Percentiles rank a stretch among this genome's conserved stretches.
phyloP scores from a whole-genome alignment of 2,888 invertebrate species.

The Miltochrista miniata region DNA sequence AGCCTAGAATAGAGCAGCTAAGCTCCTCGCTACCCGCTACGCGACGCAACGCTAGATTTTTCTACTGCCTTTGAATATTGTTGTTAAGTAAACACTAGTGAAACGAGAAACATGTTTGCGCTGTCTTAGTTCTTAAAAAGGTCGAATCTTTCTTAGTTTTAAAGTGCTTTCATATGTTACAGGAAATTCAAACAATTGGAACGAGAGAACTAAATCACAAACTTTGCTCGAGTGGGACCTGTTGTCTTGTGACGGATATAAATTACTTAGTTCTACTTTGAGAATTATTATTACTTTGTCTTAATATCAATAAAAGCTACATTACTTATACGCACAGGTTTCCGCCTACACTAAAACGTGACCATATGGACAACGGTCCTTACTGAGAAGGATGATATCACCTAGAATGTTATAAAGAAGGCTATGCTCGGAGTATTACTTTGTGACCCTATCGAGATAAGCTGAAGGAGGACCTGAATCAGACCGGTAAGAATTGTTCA shows the following conservation, averaged over 20 bases:
- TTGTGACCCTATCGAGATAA: too few relatives aligned
- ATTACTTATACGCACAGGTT: too few relatives aligned
- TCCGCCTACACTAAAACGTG: too few relatives aligned
- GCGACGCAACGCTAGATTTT: conserved; percentile 57
- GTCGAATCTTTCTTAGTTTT: conserved; percentile 35
- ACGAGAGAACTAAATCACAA: conserved; percentile 37
- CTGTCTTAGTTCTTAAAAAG: conserved; percentile 37
- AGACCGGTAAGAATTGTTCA: too few relatives aligned
- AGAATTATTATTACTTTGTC: conserved; percentile 16
- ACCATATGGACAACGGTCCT: too few relatives aligned
- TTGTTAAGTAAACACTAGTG: conserved; percentile 58
- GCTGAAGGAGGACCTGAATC: too few relatives aligned
- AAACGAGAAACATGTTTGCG: conserved; percentile 33
- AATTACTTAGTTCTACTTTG: conserved; percentile 29
- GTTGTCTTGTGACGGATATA: conserved; percentile 33
- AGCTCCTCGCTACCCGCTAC: conserved; percentile 18
- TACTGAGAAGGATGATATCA: too few relatives aligned
- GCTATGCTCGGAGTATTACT: too few relatives aligned
- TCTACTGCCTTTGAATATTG: conserved; percentile 70
- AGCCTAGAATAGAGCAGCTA: conserved; percentile 56
- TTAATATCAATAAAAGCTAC: conserved; percentile 2
- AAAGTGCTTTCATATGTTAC: conserved; percentile 33
- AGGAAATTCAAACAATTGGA: conserved; percentile 29
- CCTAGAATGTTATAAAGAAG: too few relatives aligned
- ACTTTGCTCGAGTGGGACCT: conserved; percentile 26